Base-by-base conservation (phyloP, 1,140 invertebrate species). In the Cylas formicarius region DNA sequence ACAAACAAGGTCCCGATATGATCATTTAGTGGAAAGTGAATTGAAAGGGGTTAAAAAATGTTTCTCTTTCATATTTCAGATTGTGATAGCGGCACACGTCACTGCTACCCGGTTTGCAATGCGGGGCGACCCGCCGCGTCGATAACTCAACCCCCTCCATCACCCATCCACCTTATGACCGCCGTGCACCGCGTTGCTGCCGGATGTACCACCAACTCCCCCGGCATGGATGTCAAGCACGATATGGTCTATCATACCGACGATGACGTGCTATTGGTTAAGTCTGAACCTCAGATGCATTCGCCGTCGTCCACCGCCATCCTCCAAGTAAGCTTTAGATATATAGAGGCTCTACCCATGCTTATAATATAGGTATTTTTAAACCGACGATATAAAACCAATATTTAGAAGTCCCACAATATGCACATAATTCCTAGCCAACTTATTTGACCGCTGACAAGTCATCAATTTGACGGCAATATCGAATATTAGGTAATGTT, bases 171-270 rank as follows among this genome's bases (percentile, higher is more conserved):
- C 44, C 48, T 45, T 46, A 58, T 58, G 56, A 58, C 56, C 40
- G 51, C 57, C 53, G 52, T 57, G 46, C 53, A 48, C 33, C 50
- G 53, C 45, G 44, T 38, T 38, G 24, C 27, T 16, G 23, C 22
- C 22, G 20, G 39, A 40, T 38, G 31, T 39, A 26, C 41, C 10
- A 11, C 31, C 37, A 40, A 26, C 36, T 39, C 39, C 28, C 28
- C 26, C 55, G 53, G 37, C 44, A 64, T 64, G 62, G 61, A 64
- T 54, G 44, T 64, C 45, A 62, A 66, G 52, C 61, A 61, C 54
- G 62, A 63, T 31, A 53, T 64, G 53, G 55, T 61, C 24, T 64
- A 59, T 54, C 37, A 35, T 16, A 22, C 29, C 21, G 37, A 33
- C 21, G 56, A 58, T 53, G 58, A 63, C 43, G 55, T 57, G 46